phyloP scores from a whole-genome alignment of 2,113 vertebrate species.

The Hypomesus transpacificus region DNA sequence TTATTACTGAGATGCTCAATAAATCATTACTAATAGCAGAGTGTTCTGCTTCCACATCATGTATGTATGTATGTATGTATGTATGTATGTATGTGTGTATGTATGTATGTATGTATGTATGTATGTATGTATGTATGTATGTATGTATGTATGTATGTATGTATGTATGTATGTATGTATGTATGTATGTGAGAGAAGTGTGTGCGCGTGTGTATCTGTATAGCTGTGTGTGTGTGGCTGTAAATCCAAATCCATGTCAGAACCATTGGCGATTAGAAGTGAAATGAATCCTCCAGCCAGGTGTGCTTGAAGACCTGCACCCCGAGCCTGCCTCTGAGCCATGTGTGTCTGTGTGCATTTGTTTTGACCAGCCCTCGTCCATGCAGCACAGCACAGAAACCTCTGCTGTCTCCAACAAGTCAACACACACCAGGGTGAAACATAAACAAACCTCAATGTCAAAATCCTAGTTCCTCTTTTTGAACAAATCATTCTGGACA shows the following conservation, averaged over 20 bases:
- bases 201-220: slow-evolving; percentile 8
- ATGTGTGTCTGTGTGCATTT: slow-evolving; percentile 1
- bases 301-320: slow-evolving; percentile 36
- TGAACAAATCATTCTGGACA: too few relatives aligned
- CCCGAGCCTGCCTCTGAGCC: background rate
- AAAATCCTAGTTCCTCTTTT: background rate
- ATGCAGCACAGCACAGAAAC: slow-evolving; percentile 10
- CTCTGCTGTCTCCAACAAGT: too few relatives aligned
- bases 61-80: background rate
- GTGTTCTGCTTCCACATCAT: background rate
- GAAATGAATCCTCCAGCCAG: slow-evolving; percentile 51
- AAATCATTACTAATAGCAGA: background rate
- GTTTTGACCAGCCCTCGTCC: slow-evolving; percentile 7
- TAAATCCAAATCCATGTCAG: slow-evolving; percentile 57
- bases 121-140: background rate
- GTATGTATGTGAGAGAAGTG: background rate
- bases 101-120: background rate
- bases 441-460: background rate
- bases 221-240: slow-evolving; percentile 38
- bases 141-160: background rate
- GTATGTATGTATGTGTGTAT: background rate
- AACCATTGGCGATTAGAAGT: slow-evolving; percentile 46
- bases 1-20: background rate
- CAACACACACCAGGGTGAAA: background rate
- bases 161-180: background rate